A percentile compares a stretch with the other conserved stretches of the same genome.
These are phyloP conservation scores for Diacarnus erythraeanus DNA, from an alignment of 37 sponge, comb jelly and placozoan genomes.

Conservation along the genomic window DNA sequence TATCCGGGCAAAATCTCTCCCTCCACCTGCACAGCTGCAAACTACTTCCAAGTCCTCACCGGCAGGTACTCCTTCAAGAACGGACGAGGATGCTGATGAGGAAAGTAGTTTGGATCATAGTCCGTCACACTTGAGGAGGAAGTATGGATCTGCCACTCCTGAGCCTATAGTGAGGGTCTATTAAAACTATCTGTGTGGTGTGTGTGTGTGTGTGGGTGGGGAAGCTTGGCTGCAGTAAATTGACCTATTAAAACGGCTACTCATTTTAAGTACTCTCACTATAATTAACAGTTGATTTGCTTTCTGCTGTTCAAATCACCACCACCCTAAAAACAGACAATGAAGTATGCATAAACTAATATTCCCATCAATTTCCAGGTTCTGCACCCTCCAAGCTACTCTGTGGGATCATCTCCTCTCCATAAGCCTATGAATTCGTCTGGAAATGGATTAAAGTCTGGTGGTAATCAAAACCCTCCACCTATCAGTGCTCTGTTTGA, in stretches of 20 bases:
- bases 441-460: not conserved
- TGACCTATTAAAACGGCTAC: too few species aligned
- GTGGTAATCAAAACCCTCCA: not conserved
- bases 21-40: not conserved
- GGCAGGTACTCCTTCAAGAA: not conserved
- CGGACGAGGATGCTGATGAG: not conserved
- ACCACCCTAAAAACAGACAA: not conserved
- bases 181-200: too few species aligned
- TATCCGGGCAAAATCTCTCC: not conserved
- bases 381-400: not conserved
- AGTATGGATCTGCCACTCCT: not conserved
- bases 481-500: conserved; percentile 22
- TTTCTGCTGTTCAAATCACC: not conserved
- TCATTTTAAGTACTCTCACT: too few species aligned
- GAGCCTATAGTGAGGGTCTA: conserved; percentile 3
- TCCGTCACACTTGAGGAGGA: not conserved
- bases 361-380: not conserved
- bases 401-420: conserved; percentile 7
- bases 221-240: too few species aligned
- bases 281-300: too few species aligned
- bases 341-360: not conserved
- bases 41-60: not conserved
- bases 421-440: not conserved
- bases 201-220: too few species aligned
- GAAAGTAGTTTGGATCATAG: conserved; percentile 11